phyloP scores from a whole-genome alignment of 2,888 invertebrate species.

The Autographa pulchrina region DNA sequence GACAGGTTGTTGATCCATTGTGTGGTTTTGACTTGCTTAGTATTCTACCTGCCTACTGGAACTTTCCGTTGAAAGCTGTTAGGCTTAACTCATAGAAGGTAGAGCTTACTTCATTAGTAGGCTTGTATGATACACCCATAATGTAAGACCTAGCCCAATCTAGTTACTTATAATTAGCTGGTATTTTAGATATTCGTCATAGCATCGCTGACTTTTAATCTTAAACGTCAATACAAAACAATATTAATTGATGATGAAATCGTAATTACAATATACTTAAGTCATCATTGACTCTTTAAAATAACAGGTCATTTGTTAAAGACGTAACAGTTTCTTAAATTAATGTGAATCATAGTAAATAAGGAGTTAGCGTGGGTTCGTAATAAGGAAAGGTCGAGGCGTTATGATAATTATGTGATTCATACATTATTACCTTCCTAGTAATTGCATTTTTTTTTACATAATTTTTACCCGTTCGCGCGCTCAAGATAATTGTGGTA shows the following conservation, averaged over 20 bases:
- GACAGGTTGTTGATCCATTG: slow-evolving; percentile 20
- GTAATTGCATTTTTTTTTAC: slow-evolving; percentile 34
- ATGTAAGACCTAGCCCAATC: too few relatives aligned
- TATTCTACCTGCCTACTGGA: neutral
- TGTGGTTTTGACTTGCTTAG: slow-evolving; percentile 6
- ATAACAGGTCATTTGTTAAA: slow-evolving; percentile 3
- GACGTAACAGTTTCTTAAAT: slow-evolving; percentile 18
- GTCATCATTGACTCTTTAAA: neutral
- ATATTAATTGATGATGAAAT: neutral
- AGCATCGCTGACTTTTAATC: neutral
- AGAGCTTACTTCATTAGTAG: neutral
- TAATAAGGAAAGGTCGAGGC: slow-evolving; percentile 47
- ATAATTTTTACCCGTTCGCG: slow-evolving; percentile 38
- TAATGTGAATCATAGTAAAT: slow-evolving; percentile 29
- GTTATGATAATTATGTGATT: slow-evolving; percentile 23
- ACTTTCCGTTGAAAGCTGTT: neutral
- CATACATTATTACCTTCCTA: slow-evolving; percentile 26
- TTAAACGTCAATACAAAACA: neutral
- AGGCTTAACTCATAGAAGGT: neutral
- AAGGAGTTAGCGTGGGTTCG: slow-evolving; percentile 22
- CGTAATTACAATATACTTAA: neutral
- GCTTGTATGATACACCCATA: neutral
- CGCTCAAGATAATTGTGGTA: slow-evolving; percentile 46
- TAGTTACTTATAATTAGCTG: too few relatives aligned
- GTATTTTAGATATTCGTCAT: neutral